A percentile compares a stretch with the other conserved stretches of the same genome.
Evolutionary conservation across 2,113 vertebrate genomes (phyloP).

Genomic region (Gadus chalcogrammus): DNA sequence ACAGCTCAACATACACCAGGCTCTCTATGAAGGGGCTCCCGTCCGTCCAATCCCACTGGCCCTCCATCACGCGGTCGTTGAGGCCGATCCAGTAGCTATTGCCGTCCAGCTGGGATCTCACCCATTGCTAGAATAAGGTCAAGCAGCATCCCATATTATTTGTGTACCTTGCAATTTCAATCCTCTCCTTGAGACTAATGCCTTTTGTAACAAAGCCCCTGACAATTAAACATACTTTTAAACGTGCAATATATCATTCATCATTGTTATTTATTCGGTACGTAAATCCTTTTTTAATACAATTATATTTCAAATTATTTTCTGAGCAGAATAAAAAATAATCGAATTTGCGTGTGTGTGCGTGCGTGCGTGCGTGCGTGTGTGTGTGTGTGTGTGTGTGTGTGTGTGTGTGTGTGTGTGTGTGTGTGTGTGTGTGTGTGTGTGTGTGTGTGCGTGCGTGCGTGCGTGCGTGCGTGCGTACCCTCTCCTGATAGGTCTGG

Average conservation of each 20-base stretch:
- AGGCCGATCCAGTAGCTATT: constrained; percentile 72
- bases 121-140: constrained; percentile 59
- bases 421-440: no score
- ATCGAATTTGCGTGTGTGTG: background rate
- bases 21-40: constrained; percentile 55
- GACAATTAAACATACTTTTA: background rate
- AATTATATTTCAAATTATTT: no score
- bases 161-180: no score
- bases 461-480: constrained; percentile 22
- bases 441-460: no score
- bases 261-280: no score
- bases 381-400: background rate
- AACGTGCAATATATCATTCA: background rate
- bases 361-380: background rate
- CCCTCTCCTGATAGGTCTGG: constrained; percentile 65
- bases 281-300: no score
- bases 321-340: no score
- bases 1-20: constrained; percentile 55
- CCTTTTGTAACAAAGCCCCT: no score
- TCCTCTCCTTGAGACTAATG: no score
- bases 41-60: constrained; percentile 71
- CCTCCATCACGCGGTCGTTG: constrained; percentile 62
- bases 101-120: constrained; percentile 62
- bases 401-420: background rate
- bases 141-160: no score